phyloP scores from a whole-genome alignment of 2,113 vertebrate genomes.

The Gallinago media region DNA sequence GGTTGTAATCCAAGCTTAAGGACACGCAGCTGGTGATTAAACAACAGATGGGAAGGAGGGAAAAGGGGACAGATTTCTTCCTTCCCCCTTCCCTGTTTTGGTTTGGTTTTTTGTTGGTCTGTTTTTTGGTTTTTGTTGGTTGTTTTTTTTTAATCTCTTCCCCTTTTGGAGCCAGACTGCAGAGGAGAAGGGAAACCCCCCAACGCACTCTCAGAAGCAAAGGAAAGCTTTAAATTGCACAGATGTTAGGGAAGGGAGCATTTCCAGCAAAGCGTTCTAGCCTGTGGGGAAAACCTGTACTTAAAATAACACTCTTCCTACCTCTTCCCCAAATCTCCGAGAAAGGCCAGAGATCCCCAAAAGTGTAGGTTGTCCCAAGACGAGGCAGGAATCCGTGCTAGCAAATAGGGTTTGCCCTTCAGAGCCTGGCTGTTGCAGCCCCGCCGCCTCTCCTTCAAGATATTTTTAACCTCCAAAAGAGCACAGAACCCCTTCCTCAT shows the following conservation, averaged over 20 bases:
- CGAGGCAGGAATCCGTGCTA: neutral
- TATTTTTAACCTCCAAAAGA: neutral
- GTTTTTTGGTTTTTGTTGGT: too few relatives aligned
- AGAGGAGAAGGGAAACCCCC: neutral
- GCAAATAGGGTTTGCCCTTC: accelerated
- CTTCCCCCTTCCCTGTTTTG: neutral
- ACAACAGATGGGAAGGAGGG: constrained; percentile 47
- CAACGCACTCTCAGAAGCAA: neutral
- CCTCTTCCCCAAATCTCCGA: neutral
- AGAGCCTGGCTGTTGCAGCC: neutral
- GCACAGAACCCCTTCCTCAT: neutral
- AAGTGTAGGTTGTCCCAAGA: neutral
- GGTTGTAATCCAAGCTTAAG: constrained; percentile 27
- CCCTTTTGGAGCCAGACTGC: neutral
- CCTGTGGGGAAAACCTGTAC: neutral
- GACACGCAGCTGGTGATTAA: constrained; percentile 47
- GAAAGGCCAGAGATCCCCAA: neutral
- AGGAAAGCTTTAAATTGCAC: neutral
- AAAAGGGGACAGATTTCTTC: constrained; percentile 3
- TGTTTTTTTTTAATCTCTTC: neutral
- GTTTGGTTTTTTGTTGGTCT: too few relatives aligned
- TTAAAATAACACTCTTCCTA: neutral
- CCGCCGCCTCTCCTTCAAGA: neutral
- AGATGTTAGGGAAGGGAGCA: neutral
- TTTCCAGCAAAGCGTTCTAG: neutral